Evolutionary conservation across 2,113 vertebrate genomes (phyloP), one percentile per base, ranked within the genome.

Genomic region (Tragelaphus scriptus): DNA sequence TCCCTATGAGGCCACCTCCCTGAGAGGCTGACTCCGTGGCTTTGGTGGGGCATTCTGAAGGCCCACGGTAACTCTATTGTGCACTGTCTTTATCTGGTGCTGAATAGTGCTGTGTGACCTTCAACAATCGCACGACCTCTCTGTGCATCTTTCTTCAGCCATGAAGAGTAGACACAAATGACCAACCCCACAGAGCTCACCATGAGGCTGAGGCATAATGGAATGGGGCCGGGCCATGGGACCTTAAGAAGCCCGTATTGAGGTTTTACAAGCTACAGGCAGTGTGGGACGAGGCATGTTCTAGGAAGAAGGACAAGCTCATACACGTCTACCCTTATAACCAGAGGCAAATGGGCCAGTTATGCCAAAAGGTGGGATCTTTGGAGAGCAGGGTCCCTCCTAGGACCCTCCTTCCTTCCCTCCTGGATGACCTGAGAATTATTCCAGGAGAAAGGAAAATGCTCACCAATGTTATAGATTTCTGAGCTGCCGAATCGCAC

Each of bases 401-500:
- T 7, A 5, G 23, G 49, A 55, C n/a, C 8, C 6, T 16, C 53
- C 85, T 8, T 28, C 86, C 44, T 19, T n/a, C 47, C 55, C 16
- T 59, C 36, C 71, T 30, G 13, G 47, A 9, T 1, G 40, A 14
- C 49, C 0, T 1, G 26, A 85, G 36, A 5, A 12, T 0, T 7
- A 19, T 0, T 21, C 3, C 0, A 30, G 61, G 40, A 32, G 16
- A 25, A 56, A 32, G 25, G 32, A 12, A 2, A 1, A 14, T 0
- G 1, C 85, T 96, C 98, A 99, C 99, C 99, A 12, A 99, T 99
- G 98, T 99, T 99, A 97, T 99, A 99, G 98, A 99, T 99, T 98
- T 99, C 99, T 0, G 99, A 99, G 97, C 99, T 99, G 97, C 99
- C 99, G 6, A 99, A 99, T 30, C 99, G 99, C 32, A 99, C 99